A percentile compares a stretch with the other conserved stretches of the same genome.
These are phyloP conservation scores for Ispidina picta DNA, from an alignment of 2,797 vertebrate species.

Conservation along the genomic window DNA sequence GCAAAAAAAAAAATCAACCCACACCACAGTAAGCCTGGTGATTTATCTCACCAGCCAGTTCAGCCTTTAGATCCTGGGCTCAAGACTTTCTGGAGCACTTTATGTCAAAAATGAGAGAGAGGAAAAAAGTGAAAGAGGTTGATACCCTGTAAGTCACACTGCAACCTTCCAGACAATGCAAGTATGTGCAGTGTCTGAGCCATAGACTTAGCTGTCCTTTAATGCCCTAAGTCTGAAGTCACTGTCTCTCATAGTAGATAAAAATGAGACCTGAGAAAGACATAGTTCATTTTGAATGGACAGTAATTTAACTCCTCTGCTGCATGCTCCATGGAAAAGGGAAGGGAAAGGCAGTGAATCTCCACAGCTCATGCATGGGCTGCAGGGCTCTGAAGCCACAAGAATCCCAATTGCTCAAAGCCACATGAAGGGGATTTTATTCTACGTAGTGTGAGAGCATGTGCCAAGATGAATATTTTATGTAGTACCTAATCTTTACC, in stretches of 20 bases:
- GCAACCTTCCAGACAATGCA: neutral
- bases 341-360: neutral
- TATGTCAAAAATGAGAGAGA: neutral
- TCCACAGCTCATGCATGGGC: neutral
- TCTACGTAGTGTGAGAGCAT: neutral
- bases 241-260: slow-evolving; percentile 8
- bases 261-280: slow-evolving; percentile 33
- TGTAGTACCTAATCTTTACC: neutral
- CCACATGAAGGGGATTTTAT: neutral
- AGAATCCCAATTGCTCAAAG: neutral
- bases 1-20: neutral
- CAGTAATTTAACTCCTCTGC: slow-evolving; percentile 36
- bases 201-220: slow-evolving; percentile 16
- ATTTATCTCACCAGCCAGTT: neutral
- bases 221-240: slow-evolving; percentile 30
- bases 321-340: neutral
- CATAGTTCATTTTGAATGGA: slow-evolving; percentile 8
- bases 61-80: slow-evolving; percentile 5
- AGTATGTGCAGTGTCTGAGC: neutral
- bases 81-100: slow-evolving; percentile 15
- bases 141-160: neutral
- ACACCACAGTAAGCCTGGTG: neutral
- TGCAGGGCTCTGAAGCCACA: neutral
- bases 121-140: neutral
- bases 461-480: neutral